These are phyloP conservation scores for Chelonia mydas DNA, from an alignment of 2,797 vertebrate genomes.

Conservation along the genomic window DNA sequence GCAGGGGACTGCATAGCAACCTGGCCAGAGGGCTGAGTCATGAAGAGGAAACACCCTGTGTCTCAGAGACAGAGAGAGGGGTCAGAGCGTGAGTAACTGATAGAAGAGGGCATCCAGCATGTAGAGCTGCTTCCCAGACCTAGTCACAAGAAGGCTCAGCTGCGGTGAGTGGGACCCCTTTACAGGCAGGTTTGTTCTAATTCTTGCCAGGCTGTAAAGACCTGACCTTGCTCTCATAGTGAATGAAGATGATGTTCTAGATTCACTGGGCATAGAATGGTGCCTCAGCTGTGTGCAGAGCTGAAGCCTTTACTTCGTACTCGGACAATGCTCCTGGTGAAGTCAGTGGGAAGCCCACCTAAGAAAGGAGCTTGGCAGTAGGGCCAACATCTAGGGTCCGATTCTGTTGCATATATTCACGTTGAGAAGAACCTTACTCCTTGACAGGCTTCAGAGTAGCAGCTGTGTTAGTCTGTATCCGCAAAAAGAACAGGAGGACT, in stretches of 20 bases:
- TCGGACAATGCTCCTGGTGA: not conserved
- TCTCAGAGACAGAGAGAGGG: not conserved
- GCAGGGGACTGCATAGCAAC: not conserved
- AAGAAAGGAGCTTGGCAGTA: not conserved
- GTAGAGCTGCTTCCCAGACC: not conserved
- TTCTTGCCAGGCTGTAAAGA: not conserved
- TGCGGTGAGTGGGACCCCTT: not conserved
- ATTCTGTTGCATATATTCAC: not conserved
- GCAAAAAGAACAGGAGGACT: no score
- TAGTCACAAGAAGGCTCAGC: not conserved
- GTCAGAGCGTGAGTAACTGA: no score
- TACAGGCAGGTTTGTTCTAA: not conserved
- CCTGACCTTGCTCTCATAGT: rapidly evolving
- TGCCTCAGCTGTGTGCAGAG: rapidly evolving
- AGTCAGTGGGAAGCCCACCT: not conserved
- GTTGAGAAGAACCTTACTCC: not conserved
- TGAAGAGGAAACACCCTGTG: not conserved
- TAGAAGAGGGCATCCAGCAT: not conserved
- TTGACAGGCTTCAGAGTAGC: not conserved
- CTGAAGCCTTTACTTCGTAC: not conserved
- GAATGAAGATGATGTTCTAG: rapidly evolving
- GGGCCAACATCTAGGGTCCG: not conserved
- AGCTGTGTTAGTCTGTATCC: no score
- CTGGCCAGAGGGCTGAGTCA: not conserved
- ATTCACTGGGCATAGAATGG: not conserved